Conservation (phyloP, 2,113 vertebrate species). For the Saimiri boliviensis region DNA sequence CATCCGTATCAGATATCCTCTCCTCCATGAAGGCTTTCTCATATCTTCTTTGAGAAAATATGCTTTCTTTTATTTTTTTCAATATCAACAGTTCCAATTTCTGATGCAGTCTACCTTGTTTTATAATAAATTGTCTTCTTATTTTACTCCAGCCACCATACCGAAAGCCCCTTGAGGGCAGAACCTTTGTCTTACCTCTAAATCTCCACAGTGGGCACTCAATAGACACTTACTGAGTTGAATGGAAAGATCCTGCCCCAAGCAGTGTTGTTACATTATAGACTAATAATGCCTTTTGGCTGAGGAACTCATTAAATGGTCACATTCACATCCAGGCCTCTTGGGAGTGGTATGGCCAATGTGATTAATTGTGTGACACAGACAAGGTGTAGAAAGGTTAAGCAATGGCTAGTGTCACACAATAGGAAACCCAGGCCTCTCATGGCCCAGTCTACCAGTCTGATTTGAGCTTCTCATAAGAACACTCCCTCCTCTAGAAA, state of each 20-base stretch:
- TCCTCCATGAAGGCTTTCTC: background rate
- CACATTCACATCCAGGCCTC: background rate
- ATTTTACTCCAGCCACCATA: background rate
- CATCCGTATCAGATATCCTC: background rate
- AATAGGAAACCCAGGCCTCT: constrained; percentile 3
- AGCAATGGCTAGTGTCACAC: constrained; percentile 41
- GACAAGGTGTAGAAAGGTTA: constrained; percentile 29
- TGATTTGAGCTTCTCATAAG: constrained; percentile 15
- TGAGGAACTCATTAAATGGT: constrained; percentile 32
- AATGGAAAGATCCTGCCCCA: background rate
- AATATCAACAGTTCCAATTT: background rate
- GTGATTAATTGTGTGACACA: constrained; percentile 4
- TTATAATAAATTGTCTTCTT: background rate
- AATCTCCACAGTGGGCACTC: background rate
- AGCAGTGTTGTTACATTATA: background rate
- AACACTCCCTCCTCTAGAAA: background rate
- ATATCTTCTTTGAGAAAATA: background rate
- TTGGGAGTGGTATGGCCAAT: background rate
- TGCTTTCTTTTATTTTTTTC: background rate
- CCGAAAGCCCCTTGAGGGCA: background rate
- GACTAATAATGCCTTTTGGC: background rate
- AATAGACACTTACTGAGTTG: background rate
- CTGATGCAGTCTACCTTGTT: background rate
- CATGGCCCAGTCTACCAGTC: constrained; percentile 20
- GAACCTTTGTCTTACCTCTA: background rate